phyloP scores from a whole-genome alignment of 64 coral and sea anemone genomes.

The Montipora efflorescens region DNA sequence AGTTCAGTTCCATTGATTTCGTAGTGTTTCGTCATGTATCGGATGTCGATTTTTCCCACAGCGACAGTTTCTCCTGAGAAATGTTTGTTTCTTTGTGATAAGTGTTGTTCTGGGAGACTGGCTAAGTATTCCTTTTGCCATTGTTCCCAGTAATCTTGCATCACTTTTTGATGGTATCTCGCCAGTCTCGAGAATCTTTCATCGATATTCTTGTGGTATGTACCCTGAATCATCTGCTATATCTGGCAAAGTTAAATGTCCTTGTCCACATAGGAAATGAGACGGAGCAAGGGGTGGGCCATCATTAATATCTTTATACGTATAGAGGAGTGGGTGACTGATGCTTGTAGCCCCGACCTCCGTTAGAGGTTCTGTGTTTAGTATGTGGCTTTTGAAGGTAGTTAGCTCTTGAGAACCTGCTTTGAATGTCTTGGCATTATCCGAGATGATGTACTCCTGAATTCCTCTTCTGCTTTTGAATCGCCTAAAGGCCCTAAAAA shows the following conservation, averaged over 20 bases:
- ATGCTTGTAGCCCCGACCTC: conserved; percentile 18
- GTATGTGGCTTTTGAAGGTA: not conserved
- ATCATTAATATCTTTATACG: not conserved
- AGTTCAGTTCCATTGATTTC: too few relatives aligned
- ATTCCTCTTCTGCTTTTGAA: not conserved
- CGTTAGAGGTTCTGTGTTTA: not conserved
- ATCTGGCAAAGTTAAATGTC: conserved; percentile 37
- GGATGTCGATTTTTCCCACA: not conserved
- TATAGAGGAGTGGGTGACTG: not conserved
- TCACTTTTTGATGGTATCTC: not conserved
- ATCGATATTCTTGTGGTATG: not conserved
- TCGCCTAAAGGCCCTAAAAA: conserved; percentile 57
- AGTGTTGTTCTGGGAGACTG: not conserved
- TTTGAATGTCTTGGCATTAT: conserved; percentile 33
- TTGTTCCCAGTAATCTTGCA: not conserved
- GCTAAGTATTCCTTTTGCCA: not conserved
- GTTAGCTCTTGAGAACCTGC: not conserved
- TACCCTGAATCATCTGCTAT: not conserved
- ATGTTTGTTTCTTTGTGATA: too few relatives aligned
- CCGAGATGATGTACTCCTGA: not conserved
- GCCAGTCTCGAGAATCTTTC: not conserved
- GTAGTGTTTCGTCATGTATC: too few relatives aligned
- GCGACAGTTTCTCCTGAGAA: not conserved
- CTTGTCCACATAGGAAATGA: conserved; percentile 20
- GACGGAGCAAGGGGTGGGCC: conserved; percentile 15